phyloP scores from a whole-genome alignment of 2,113 vertebrate genomes.

The Osmerus eperlanus region DNA sequence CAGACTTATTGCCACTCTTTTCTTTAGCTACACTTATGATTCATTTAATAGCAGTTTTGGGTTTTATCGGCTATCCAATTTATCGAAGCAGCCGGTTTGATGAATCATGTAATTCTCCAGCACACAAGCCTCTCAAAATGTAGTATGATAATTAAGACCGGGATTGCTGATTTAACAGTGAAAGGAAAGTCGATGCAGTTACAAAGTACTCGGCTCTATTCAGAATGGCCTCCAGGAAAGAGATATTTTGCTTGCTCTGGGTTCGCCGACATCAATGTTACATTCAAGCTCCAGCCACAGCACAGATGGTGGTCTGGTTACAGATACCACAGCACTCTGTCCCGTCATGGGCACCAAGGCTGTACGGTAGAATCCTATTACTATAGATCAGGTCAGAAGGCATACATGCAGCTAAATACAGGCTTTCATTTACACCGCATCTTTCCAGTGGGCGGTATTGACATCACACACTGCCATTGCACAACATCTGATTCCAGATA shows the following conservation, averaged over 20 bases:
- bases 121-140: slow-evolving; percentile 64
- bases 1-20: slow-evolving; percentile 50
- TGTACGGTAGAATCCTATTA: too few relatives aligned
- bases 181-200: slow-evolving; percentile 54
- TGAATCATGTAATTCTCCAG: slow-evolving; percentile 69
- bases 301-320: slow-evolving; percentile 41
- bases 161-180: slow-evolving; percentile 49
- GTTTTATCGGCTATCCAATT: slow-evolving; percentile 69
- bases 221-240: slow-evolving; percentile 30
- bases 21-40: slow-evolving; percentile 68
- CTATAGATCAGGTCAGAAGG: slow-evolving; percentile 34
- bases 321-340: slow-evolving; percentile 33
- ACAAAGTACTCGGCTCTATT: slow-evolving; percentile 46
- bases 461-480: slow-evolving; percentile 11
- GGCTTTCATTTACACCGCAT: neutral
- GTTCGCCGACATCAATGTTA: slow-evolving; percentile 24
- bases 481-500: slow-evolving; percentile 50
- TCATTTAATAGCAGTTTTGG: slow-evolving; percentile 69
- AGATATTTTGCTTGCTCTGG: slow-evolving; percentile 27
- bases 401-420: neutral
- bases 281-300: slow-evolving; percentile 23
- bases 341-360: slow-evolving; percentile 39
- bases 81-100: slow-evolving; percentile 68
- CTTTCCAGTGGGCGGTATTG: too few relatives aligned
- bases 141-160: slow-evolving; percentile 37